Conservation (phyloP, 2,797 vertebrate species). For the Thalassophryne amazonica region DNA sequence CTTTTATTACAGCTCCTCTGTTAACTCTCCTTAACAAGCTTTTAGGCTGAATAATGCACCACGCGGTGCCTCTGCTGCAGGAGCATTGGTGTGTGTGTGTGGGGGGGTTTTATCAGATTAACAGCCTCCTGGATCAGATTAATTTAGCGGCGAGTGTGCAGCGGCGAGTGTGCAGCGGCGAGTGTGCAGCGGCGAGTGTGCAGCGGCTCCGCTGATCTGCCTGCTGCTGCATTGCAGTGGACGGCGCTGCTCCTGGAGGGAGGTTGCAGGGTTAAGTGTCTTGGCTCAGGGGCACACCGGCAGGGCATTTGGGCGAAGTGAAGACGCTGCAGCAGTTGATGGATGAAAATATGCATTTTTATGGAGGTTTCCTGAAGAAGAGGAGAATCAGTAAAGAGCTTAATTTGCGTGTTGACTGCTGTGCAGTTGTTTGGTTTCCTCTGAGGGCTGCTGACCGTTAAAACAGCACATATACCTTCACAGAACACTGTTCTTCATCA, state of each 20-base stretch:
- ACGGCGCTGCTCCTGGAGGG: not conserved
- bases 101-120: conserved; percentile 10
- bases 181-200: no score
- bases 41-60: conserved; percentile 75
- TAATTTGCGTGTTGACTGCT: no score
- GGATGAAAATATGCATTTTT: not conserved
- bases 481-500: no score
- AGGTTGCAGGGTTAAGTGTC: conserved; percentile 21
- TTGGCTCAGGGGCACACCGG: conserved; percentile 7
- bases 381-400: not conserved
- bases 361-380: not conserved
- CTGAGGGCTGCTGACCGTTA: no score
- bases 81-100: conserved; percentile 4
- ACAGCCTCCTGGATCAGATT: conserved; percentile 18
- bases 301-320: not conserved
- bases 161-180: no score
- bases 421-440: no score
- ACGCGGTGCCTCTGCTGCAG: conserved; percentile 14
- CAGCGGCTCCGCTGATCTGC: conserved; percentile 13
- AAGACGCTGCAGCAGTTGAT: not conserved
- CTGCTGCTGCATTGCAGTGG: conserved; percentile 22
- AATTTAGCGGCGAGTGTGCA: no score
- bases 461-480: no score
- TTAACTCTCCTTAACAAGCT: conserved; percentile 62
- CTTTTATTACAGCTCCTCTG: conserved; percentile 55